Conservation (phyloP, 2,888 invertebrate genomes). For the Macaria notata region DNA sequence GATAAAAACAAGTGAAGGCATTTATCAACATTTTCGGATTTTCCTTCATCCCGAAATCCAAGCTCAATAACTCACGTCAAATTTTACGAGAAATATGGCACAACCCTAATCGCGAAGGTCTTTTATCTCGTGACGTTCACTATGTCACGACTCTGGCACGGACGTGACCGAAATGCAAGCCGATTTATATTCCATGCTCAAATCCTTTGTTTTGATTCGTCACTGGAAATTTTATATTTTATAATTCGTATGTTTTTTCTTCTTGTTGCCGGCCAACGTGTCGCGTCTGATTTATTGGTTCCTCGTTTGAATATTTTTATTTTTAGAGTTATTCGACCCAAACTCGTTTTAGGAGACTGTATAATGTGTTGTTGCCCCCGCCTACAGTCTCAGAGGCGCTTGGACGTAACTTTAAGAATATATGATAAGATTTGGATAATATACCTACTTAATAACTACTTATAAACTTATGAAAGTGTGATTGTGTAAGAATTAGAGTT, state of each 20-base stretch:
- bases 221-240: constrained; percentile 37
- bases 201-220: constrained; percentile 55
- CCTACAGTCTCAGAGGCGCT: constrained; percentile 3
- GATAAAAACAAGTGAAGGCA: too few species aligned
- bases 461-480: too few species aligned
- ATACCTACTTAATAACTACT: too few species aligned
- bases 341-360: constrained; percentile 14
- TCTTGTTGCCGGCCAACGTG: constrained; percentile 19
- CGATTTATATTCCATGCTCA: constrained; percentile 59
- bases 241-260: constrained; percentile 18
- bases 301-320: constrained; percentile 22
- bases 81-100: constrained; percentile 7
- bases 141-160: constrained; percentile 68
- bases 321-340: constrained; percentile 19
- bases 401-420: neutral
- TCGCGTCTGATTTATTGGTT: constrained; percentile 23
- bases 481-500: too few species aligned
- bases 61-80: constrained; percentile 5
- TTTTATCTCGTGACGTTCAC: constrained; percentile 78
- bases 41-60: too few species aligned
- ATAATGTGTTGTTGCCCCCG: constrained; percentile 8
- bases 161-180: constrained; percentile 76
- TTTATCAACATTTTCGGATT: too few species aligned
- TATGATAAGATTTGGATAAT: neutral
- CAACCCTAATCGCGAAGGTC: constrained; percentile 39